Conservation (phyloP, 2,113 vertebrate species). For the Sceloporus tristichus region DNA sequence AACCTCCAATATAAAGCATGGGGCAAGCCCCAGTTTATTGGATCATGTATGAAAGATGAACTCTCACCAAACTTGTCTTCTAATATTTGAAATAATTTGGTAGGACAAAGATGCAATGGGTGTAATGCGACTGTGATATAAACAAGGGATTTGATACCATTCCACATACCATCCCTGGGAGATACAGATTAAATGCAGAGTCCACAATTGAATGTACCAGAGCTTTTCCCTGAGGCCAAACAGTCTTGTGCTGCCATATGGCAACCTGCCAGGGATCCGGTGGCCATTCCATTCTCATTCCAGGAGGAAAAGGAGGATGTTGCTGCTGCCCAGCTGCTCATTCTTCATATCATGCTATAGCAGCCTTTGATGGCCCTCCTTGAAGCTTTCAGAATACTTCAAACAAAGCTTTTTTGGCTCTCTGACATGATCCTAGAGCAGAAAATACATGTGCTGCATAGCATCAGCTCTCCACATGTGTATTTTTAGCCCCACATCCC, state of each 20-base stretch:
- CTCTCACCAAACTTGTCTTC: not conserved
- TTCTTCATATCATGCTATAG: slow-evolving; percentile 6
- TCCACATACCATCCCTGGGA: not conserved
- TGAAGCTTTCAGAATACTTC: slow-evolving; percentile 2
- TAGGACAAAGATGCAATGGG: not conserved
- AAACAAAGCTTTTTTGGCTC: not conserved
- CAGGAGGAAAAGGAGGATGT: slow-evolving; percentile 18
- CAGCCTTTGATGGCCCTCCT: slow-evolving; percentile 4
- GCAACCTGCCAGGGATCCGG: slow-evolving; percentile 22
- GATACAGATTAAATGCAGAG: not conserved
- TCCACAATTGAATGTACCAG: not conserved
- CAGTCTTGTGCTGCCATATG: not conserved
- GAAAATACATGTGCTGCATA: slow-evolving; percentile 1
- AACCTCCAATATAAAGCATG: not conserved
- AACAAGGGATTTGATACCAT: not conserved
- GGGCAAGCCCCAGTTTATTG: not conserved
- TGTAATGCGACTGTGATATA: not conserved
- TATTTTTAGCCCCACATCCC: slow-evolving; percentile 15
- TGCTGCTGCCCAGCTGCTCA: slow-evolving; percentile 12
- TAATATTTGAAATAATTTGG: not conserved
- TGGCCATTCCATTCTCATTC: slow-evolving; percentile 31
- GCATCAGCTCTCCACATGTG: not conserved
- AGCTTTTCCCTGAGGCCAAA: not conserved
- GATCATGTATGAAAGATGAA: not conserved
- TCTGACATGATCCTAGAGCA: slow-evolving; percentile 1